Percentiles rank a stretch among this genome's conserved stretches.
phyloP scores from a whole-genome alignment of 2,113 vertebrate species.

The Aegotheles bennettii region DNA sequence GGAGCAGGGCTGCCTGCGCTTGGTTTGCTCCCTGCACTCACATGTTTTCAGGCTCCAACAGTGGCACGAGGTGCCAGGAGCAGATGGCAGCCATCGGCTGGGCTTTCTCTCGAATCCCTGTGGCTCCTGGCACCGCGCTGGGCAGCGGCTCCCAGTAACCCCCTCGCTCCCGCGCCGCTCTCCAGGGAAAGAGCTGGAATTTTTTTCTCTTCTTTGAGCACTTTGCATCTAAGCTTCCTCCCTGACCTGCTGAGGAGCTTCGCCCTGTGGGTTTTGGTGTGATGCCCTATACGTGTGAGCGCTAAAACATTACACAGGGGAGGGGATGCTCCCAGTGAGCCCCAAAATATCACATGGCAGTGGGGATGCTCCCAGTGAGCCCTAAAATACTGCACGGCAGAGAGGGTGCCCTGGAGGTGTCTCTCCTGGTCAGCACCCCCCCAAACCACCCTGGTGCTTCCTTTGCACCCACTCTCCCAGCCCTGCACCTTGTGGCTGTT shows the following conservation, averaged over 20 bases:
- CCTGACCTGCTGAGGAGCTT: rapidly evolving
- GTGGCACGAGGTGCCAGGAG: slow-evolving; percentile 5
- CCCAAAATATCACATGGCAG: rapidly evolving
- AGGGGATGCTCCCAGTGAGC: neutral
- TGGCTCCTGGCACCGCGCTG: slow-evolving; percentile 48
- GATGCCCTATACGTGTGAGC: neutral
- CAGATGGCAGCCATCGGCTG: slow-evolving; percentile 57
- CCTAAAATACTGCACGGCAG: neutral
- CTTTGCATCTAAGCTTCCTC: neutral
- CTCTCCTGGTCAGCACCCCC: neutral
- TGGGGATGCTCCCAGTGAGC: neutral
- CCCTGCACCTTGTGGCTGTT: neutral
- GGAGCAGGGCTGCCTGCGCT: neutral
- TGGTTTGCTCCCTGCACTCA: neutral
- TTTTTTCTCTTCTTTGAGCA: neutral
- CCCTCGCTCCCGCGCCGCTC: neutral
- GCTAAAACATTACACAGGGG: rapidly evolving
- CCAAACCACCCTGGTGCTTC: neutral
- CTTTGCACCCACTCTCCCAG: rapidly evolving
- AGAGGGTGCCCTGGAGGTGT: neutral
- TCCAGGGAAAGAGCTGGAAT: neutral
- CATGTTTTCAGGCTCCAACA: neutral
- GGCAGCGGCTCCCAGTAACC: slow-evolving; percentile 21
- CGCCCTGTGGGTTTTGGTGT: rapidly evolving
- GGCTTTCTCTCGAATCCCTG: neutral